phyloP scores from a whole-genome alignment of 2,888 invertebrate genomes.

The Kryphioiulus occultus region DNA sequence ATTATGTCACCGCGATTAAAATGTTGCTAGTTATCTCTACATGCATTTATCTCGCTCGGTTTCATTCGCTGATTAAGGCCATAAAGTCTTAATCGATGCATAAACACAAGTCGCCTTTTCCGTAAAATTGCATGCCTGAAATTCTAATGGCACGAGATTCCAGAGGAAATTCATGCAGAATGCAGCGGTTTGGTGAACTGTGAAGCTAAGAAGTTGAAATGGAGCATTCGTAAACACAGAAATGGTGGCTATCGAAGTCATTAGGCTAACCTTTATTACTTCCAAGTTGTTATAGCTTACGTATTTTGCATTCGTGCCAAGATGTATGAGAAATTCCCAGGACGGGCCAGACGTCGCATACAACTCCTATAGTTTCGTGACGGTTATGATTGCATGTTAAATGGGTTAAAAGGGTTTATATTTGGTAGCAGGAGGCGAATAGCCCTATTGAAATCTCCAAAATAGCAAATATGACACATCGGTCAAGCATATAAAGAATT shows the following conservation, averaged over 20 bases:
- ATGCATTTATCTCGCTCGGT: neutral
- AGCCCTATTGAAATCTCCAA: neutral
- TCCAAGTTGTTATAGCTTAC: neutral
- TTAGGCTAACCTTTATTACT: neutral
- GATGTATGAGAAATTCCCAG: slow-evolving; percentile 10
- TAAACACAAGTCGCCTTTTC: slow-evolving; percentile 6
- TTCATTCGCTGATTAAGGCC: neutral
- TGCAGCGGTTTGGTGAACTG: neutral
- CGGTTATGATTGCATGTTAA: neutral
- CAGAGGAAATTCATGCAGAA: neutral
- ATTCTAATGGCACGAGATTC: neutral
- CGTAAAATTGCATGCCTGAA: neutral
- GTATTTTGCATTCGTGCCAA: neutral
- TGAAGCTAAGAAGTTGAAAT: neutral
- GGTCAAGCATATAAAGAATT: neutral
- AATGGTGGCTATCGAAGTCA: neutral
- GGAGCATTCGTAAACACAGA: slow-evolving; percentile 9
- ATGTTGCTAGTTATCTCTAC: neutral
- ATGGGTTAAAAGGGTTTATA: neutral
- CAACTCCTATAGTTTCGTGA: neutral
- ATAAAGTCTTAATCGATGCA: neutral
- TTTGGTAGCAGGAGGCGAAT: neutral
- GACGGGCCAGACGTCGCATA: neutral
- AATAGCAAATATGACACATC: neutral
- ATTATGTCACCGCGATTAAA: neutral